phyloP scores from a whole-genome alignment of 1,140 invertebrate species.

The Luehdorfia chinensis region DNA sequence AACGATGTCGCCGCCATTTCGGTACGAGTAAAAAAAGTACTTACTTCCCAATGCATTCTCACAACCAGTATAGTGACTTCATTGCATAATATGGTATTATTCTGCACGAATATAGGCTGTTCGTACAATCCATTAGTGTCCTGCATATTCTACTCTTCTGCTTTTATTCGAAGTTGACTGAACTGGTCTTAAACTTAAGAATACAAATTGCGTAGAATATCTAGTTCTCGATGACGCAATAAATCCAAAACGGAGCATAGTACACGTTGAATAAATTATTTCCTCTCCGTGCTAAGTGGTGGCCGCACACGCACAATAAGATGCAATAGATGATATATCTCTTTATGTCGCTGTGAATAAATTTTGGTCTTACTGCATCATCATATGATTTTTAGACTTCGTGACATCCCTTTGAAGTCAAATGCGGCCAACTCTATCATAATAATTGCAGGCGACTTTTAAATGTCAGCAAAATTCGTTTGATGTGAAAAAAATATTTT shows the following conservation, averaged over 20 bases:
- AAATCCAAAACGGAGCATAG: conserved; percentile 31
- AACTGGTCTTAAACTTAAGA: no score
- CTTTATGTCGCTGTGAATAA: conserved; percentile 50
- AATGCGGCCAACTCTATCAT: conserved; percentile 33
- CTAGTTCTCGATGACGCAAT: no score
- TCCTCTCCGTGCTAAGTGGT: conserved; percentile 64
- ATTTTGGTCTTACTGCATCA: conserved; percentile 22
- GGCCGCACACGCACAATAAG: conserved; percentile 55
- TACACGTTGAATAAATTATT: conserved; percentile 67
- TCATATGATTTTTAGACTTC: conserved; percentile 27
- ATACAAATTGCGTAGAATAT: no score
- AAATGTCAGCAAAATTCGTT: conserved; percentile 27
- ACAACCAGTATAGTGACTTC: no score
- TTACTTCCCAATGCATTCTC: no score
- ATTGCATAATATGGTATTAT: no score
- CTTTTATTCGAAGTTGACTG: no score
- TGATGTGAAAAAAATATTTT: conserved; percentile 22
- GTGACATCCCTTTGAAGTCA: conserved; percentile 38
- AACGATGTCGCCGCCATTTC: no score
- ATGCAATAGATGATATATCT: conserved; percentile 64
- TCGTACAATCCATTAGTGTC: no score
- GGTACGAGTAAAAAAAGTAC: no score
- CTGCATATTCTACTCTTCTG: no score
- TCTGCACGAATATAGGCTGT: no score
- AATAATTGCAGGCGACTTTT: conserved; percentile 30